Percentiles rank a stretch among this genome's conserved stretches.
phyloP scores from a whole-genome alignment of 2,797 vertebrate genomes.

The Caiman crocodilus region DNA sequence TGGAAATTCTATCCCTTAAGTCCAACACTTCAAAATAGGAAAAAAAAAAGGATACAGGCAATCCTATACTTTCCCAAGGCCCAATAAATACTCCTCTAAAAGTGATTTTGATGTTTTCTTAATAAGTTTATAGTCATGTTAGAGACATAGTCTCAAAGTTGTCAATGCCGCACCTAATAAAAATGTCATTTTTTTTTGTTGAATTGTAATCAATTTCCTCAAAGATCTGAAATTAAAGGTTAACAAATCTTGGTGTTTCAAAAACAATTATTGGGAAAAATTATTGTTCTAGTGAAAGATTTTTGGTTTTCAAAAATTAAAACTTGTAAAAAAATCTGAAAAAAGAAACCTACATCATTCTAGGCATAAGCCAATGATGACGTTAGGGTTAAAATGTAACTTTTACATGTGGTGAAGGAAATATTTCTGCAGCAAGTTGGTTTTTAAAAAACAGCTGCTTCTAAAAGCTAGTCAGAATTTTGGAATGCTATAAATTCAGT shows the following conservation, averaged over 20 bases:
- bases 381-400: background rate
- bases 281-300: background rate
- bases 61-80: too few species aligned
- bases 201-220: background rate
- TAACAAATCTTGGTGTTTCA: background rate
- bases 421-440: background rate
- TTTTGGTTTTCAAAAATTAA: background rate
- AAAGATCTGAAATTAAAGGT: rapidly evolving
- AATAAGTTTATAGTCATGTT: too few species aligned
- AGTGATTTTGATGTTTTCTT: too few species aligned
- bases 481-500: background rate
- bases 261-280: rapidly evolving
- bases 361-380: rapidly evolving
- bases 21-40: too few species aligned
- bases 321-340: rapidly evolving
- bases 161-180: too few species aligned
- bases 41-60: too few species aligned
- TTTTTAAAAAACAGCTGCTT: background rate
- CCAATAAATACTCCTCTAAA: too few species aligned
- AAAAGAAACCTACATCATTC: rapidly evolving
- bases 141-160: too few species aligned
- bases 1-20: too few species aligned
- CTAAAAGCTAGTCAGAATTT: background rate
- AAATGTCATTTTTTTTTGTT: too few species aligned
- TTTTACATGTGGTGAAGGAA: background rate